Conservation (phyloP, 2,113 vertebrate species). For the Phalacrocorax pelagicus region DNA sequence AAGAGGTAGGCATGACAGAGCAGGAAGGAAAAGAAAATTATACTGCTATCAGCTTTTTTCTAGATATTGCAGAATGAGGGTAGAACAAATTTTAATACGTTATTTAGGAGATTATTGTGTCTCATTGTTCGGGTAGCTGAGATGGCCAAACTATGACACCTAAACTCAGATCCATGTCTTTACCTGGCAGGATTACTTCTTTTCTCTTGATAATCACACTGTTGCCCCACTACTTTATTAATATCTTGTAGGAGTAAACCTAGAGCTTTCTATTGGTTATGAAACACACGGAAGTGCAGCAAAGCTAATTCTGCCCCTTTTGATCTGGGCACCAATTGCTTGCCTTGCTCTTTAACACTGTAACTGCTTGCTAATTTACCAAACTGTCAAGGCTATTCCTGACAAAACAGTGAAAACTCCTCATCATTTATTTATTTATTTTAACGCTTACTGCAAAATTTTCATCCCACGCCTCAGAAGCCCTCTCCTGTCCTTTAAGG, state of each 20-base stretch:
- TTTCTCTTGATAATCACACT: neutral
- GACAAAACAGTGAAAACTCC: neutral
- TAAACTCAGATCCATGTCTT: neutral
- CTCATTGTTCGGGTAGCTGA: neutral
- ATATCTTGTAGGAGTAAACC: neutral
- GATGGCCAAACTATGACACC: neutral
- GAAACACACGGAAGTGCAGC: neutral
- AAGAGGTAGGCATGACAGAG: neutral
- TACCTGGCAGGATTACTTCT: neutral
- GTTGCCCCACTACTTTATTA: neutral
- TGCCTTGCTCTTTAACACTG: neutral
- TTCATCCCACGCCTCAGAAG: neutral
- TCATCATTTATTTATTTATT: neutral
- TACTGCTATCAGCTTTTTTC: neutral
- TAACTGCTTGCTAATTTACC: neutral
- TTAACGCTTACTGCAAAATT: neutral
- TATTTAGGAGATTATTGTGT: neutral
- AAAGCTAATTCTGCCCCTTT: neutral
- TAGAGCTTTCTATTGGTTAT: neutral
- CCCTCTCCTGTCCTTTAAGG: neutral
- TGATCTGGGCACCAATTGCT: neutral
- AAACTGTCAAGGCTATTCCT: neutral
- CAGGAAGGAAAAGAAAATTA: neutral
- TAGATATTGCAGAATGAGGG: neutral
- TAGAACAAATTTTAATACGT: neutral